A percentile compares a stretch with the other conserved stretches of the same genome.
Evolutionary conservation across 2,888 invertebrate species (phyloP).

Genomic region (Argyresthia goedartella): DNA sequence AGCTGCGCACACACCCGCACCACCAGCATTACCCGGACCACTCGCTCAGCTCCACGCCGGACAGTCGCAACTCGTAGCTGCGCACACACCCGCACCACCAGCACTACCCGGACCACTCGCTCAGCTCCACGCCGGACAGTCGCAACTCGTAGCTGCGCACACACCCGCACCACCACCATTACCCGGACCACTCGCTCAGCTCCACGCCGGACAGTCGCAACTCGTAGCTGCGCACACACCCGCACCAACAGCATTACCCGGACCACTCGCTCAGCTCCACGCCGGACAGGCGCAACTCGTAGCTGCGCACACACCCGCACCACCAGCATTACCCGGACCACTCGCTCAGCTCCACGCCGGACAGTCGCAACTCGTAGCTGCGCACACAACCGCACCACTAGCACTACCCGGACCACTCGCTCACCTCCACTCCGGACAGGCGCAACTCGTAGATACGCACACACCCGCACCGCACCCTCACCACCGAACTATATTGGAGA

Average conservation of each 20-base stretch:
- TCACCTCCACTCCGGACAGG: conserved; percentile 62
- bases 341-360: conserved; percentile 68
- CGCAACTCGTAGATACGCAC: conserved; percentile 26
- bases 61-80: conserved; percentile 74
- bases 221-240: conserved; percentile 45
- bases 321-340: conserved; percentile 52
- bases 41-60: conserved; percentile 68
- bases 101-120: conserved; percentile 73
- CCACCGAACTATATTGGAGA: too few relatives aligned
- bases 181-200: conserved; percentile 66
- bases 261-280: conserved; percentile 66
- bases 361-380: conserved; percentile 17
- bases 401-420: conserved; percentile 47
- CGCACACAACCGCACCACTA: conserved; percentile 61
- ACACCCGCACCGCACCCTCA: conserved; percentile 59
- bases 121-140: conserved; percentile 68
- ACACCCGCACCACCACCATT: conserved; percentile 37
- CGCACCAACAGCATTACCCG: conserved; percentile 28
- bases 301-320: conserved; percentile 78
- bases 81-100: conserved; percentile 80
- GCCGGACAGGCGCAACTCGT: conserved; percentile 72
- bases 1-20: conserved; percentile 80
- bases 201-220: conserved; percentile 72
- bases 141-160: conserved; percentile 62
- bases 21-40: conserved; percentile 52